Evolutionary conservation across 2,888 invertebrate species (phyloP), one percentile per base, ranked within the genome.

Genomic region (Pseudococcus jackbeardsleyi): DNA sequence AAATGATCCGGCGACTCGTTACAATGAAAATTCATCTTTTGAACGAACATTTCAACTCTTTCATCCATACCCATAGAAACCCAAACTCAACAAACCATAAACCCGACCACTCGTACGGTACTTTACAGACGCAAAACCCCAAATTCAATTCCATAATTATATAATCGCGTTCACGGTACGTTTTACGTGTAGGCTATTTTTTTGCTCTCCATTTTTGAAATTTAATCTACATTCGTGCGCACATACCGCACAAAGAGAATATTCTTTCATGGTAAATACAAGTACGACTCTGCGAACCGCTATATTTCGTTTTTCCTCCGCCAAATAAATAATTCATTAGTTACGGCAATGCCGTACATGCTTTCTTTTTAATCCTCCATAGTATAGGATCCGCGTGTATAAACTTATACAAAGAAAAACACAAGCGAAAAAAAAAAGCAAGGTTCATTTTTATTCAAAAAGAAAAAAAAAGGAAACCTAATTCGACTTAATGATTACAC

Each of bases 261-360:
- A 22, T 22, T 64, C 64, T 64, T 64, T 64, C 22, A 64, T 64
- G 64, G 64, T 64, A 19, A 22, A 22, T 64, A 22, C n/a, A 59
- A 59, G 59, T 59, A 59, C 59, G 59, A 68, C 72, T 72, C 33
- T 33, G 72, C 33, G 17, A 72, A 72, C 72, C 72, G 72, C 72
- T 72, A 72, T 33, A 72, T 72, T 72, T 72, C 72, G 72, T 72
- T 72, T 72, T 72, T 72, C 72, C 72, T 72, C 72, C 33, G 72
- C 72, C 72, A 33, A 72, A 72, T 72, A 72, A 72, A 72, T 72
- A 72, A 72, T 72, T 72, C 72, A 72, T 72, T 17, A 72, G 72
- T 72, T 72, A 72, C 72, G 72, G 15, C 33, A 72, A 33, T 33
- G 33, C 72, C 72, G 72, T 33, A 72, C 72, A 72, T 72, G 72